Evolutionary conservation across 2,888 invertebrate species (phyloP).

Genomic region (Campaea margaritaria): DNA sequence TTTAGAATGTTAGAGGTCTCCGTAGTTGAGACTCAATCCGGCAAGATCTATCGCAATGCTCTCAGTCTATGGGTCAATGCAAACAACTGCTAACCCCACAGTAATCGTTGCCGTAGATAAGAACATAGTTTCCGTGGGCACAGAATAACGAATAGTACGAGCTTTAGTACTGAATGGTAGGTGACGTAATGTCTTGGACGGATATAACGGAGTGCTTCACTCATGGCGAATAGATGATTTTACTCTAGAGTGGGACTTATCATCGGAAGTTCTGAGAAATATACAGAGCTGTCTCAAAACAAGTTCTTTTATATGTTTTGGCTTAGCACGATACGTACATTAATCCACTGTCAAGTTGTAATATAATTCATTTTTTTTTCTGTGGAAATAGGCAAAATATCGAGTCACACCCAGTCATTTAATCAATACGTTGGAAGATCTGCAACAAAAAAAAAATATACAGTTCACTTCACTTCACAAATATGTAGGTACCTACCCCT

Average conservation of each 20-base stretch:
- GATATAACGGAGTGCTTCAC: slow-evolving; percentile 11
- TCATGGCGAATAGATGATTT: slow-evolving; percentile 4
- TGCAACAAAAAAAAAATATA: too few species aligned
- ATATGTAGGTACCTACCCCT: too few species aligned
- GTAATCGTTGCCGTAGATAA: background rate
- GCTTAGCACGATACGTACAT: too few species aligned
- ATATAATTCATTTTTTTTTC: too few species aligned
- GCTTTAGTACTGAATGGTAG: background rate
- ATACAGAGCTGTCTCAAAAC: too few species aligned
- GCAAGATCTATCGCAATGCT: slow-evolving; percentile 30
- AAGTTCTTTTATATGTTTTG: background rate
- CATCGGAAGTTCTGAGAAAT: slow-evolving; percentile 7
- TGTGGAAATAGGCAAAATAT: too few species aligned
- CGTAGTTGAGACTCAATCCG: slow-evolving; percentile 15
- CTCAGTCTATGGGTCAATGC: slow-evolving; percentile 42
- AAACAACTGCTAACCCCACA: slow-evolving; percentile 24
- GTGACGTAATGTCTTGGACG: slow-evolving; percentile 34
- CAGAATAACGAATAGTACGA: background rate
- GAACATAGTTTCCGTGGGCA: background rate
- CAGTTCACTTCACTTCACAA: too few species aligned
- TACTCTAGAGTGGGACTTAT: slow-evolving; percentile 3
- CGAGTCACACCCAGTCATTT: too few species aligned
- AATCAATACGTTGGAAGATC: too few species aligned
- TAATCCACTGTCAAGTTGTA: too few species aligned
- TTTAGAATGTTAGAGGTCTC: slow-evolving; percentile 4